Evolutionary conservation across 2,113 vertebrate genomes (phyloP).

Genomic region (Rhea americana): DNA sequence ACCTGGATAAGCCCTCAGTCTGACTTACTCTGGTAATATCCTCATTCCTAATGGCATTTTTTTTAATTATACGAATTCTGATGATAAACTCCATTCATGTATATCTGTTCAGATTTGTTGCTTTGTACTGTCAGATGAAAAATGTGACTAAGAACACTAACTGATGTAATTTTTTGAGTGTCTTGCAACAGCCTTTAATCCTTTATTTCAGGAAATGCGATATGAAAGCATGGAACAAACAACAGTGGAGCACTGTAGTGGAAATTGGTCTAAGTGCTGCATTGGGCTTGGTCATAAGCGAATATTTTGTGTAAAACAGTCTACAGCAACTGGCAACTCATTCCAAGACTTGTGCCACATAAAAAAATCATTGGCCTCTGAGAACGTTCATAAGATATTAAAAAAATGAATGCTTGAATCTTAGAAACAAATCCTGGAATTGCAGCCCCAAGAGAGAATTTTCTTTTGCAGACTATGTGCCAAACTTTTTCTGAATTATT

Average conservation of each 20-base stretch:
- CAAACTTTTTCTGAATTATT: slow-evolving; percentile 52
- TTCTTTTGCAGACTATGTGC: slow-evolving; percentile 29
- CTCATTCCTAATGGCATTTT: not conserved
- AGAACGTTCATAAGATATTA: not conserved
- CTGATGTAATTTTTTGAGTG: not conserved
- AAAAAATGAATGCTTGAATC: not conserved
- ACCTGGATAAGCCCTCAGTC: not conserved
- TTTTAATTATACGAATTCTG: not conserved
- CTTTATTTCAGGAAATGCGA: not conserved
- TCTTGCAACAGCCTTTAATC: not conserved
- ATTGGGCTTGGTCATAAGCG: not conserved
- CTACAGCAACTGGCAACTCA: not conserved
- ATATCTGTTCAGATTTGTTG: not conserved
- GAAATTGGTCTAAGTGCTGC: not conserved
- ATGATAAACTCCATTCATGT: not conserved
- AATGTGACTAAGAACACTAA: not conserved
- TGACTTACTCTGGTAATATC: not conserved
- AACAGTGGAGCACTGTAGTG: not conserved
- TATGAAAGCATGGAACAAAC: not conserved
- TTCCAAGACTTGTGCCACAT: not conserved
- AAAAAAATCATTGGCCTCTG: not conserved
- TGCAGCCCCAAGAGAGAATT: not conserved
- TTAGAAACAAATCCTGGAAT: slow-evolving; percentile 23
- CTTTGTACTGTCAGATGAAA: not conserved
- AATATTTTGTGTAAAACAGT: not conserved